phyloP scores from a whole-genome alignment of 2,113 vertebrate genomes.

The Patagioenas fasciata region DNA sequence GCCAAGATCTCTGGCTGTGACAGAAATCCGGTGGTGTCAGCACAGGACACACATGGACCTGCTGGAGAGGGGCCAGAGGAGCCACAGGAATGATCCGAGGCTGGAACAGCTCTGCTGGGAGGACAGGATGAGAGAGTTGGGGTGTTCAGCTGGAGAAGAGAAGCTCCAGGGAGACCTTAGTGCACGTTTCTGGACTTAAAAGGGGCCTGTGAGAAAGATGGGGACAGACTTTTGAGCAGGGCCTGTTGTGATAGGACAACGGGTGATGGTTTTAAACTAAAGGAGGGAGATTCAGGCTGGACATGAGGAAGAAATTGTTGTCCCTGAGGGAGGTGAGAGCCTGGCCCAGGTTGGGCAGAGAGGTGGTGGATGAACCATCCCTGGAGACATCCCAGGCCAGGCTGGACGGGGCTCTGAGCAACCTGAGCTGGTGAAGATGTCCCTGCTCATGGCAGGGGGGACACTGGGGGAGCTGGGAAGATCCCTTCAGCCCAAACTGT shows the following conservation, averaged over 20 bases:
- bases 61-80: accelerated
- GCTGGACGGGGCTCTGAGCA: accelerated
- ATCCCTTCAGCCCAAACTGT: not conserved
- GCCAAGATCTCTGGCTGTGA: not conserved
- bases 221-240: not conserved
- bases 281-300: accelerated
- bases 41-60: not conserved
- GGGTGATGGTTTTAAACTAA: accelerated
- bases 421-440: accelerated
- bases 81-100: accelerated
- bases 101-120: not conserved
- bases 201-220: not conserved
- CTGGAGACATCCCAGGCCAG: accelerated
- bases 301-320: accelerated
- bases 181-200: accelerated
- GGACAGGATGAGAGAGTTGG: not conserved
- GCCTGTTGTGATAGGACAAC: accelerated
- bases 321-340: accelerated
- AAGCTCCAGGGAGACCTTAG: not conserved
- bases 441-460: accelerated
- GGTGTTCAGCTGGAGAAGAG: not conserved
- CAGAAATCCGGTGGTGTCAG: not conserved
- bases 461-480: not conserved
- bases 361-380: not conserved
- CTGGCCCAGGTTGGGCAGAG: not conserved